Base-by-base conservation (phyloP, 2,113 vertebrate species). In the Lepus timidus region DNA sequence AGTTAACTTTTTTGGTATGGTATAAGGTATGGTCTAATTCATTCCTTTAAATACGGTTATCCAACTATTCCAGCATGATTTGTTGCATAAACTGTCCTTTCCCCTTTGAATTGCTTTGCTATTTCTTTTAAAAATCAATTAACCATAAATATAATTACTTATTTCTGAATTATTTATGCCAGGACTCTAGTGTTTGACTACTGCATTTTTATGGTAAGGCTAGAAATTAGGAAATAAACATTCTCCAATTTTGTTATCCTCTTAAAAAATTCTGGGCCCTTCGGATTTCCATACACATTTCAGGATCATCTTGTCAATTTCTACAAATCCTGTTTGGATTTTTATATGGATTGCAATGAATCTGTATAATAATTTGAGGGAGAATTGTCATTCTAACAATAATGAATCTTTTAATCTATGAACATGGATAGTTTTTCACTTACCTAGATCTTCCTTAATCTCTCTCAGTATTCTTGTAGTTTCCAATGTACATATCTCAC, bases 251-350 rank as follows among this genome's bases (percentile, higher is more conserved):
- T 49, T 78, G 73, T 58, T 70, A 29, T 20, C 7, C 22, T 78
- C 78, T 85, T 91, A 44, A 27, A 65, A 76, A 76, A 23, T 36
- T 83, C 33, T 73, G 51, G 17, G 23, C 29, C 31, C 31, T 91
- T 61, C 29, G 39, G 82, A 83, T 84, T 94, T 84, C 23, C 80
- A 86, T n/a, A 44, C 82, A 85, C 25, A 82, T 36, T 58, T 89
- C 92, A 89, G 52, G 39, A 65, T 81, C 27, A 85, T 2, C 65
- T 90, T 49, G 9, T 81, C 71, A 84, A 58, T 84, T 64, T 71
- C 78, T 71, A 80, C 23, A 83, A 83, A 88, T 27, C 16, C 31
- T 73, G 22, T 6, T 81, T 31, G 55, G 20, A 86, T 75, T 44
- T 86, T 62, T 10, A 58, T 70, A 62, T 67, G n/a, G 13, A 85